These are phyloP conservation scores for Vulpes lagopus DNA, from an alignment of 2,113 vertebrate species.

Conservation along the genomic window DNA sequence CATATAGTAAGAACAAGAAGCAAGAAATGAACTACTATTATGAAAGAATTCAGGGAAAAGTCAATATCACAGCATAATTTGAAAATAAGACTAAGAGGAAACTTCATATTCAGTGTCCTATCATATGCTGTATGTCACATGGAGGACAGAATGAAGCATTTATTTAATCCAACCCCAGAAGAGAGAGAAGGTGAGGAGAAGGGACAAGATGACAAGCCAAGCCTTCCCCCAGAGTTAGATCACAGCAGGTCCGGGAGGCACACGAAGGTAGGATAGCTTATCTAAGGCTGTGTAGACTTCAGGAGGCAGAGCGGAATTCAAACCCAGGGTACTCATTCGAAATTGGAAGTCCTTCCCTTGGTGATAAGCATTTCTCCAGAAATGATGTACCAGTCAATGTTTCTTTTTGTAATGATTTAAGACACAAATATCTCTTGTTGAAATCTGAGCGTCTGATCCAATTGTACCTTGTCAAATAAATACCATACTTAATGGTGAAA, in stretches of 20 bases:
- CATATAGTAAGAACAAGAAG: constrained; percentile 37
- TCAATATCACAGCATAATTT: neutral
- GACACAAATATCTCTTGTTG: neutral
- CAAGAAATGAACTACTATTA: neutral
- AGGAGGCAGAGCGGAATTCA: neutral
- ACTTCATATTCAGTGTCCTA: neutral
- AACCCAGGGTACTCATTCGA: neutral
- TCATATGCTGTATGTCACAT: neutral
- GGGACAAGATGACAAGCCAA: neutral
- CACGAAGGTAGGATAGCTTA: neutral
- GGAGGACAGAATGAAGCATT: neutral
- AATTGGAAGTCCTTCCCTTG: neutral
- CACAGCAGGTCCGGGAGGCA: neutral
- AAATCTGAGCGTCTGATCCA: neutral
- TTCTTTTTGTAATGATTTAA: neutral
- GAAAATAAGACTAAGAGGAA: neutral
- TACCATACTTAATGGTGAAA: neutral
- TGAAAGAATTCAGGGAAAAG: constrained; percentile 19
- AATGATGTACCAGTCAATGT: neutral
- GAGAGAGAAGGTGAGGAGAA: neutral
- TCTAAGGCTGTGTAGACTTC: neutral
- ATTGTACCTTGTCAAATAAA: neutral
- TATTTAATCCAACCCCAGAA: neutral
- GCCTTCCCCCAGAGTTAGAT: neutral
- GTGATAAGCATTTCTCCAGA: neutral